Evolutionary conservation across 2,113 vertebrate species (phyloP), one percentile per base, ranked within the genome.

Genomic region (Poeciliopsis turrubarensis): DNA sequence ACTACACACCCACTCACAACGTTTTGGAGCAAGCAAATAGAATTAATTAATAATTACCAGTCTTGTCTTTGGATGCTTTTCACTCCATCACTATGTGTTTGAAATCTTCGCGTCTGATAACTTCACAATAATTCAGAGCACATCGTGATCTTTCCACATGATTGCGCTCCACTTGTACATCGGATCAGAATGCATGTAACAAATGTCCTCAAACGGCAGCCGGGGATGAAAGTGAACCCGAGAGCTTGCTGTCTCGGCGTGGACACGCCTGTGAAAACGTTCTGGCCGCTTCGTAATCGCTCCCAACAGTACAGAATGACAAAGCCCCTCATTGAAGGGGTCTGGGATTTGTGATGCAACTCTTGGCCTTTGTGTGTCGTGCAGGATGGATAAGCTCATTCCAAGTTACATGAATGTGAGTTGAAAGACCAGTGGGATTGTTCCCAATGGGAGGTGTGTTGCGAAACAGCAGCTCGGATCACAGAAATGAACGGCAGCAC

Each of bases 351-450:
- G 70, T 87, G 83, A 81, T 75, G 82, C 76, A 91, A 90, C 68
- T 47, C 25, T 29, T 31, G 60, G 74, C 70, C 69, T 87, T 81
- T 80, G 73, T 68, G 81, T 86, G 69, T 60, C 10, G 57, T 44
- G 39, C 17, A 57, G 32, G 76, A 57, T 79, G 78, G 87, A 91
- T 90, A 86, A 91, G 78, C 65, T 78, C 70, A 61, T 74, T 82
- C 78, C 73, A 76, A 64, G 77, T 67, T 66, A 66, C 73, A 73
- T 78, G 75, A 81, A 79, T 87, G 70, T 57, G 72, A 78, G 67
- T 70, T 65, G 83, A 63, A 73, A 37, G 27, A 75, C 73, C 67
- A 62, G 72, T 70, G 76, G 84, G 60, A 69, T 32, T 67, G 60
- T 73, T 88, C 73, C 72, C 80, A 75, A 17, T 64, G 31, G 61